A percentile compares a stretch with the other conserved stretches of the same genome.
Evolutionary conservation across 2,888 invertebrate genomes (phyloP).

Genomic region (Cheilosia impressa): DNA sequence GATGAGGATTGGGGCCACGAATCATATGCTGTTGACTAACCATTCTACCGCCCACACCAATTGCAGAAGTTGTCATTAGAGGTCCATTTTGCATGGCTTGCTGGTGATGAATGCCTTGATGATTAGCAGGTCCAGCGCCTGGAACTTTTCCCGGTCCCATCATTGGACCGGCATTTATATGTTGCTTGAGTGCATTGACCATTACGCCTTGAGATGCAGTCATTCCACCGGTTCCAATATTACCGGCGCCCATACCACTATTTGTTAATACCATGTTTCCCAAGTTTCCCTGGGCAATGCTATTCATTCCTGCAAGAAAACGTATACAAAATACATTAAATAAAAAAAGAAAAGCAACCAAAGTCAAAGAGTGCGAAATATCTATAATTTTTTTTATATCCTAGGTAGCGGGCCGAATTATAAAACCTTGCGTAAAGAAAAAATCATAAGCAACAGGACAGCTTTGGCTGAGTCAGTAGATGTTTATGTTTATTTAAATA

Average conservation of each 20-base stretch:
- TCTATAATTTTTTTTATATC: no score
- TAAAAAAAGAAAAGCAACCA: background rate
- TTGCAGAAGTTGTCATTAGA: constrained; percentile 84
- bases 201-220: constrained; percentile 88
- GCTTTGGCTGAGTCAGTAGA: no score
- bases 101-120: constrained; percentile 83
- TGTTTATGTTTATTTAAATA: no score
- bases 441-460: no score
- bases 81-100: constrained; percentile 92
- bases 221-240: constrained; percentile 78
- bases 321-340: background rate
- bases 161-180: constrained; percentile 85
- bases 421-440: no score
- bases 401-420: no score
- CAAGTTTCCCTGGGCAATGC: constrained; percentile 85
- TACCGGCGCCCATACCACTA: constrained; percentile 88
- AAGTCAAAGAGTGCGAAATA: no score
- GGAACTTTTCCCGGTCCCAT: constrained; percentile 78
- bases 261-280: constrained; percentile 93
- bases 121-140: constrained; percentile 78
- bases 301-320: constrained; percentile 86
- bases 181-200: constrained; percentile 91
- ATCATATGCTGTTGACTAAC: constrained; percentile 82
- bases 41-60: constrained; percentile 79
- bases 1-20: constrained; percentile 83